phyloP scores from a whole-genome alignment of 2,113 vertebrate species.

The cat (Felis catus) region F.catus_Fca126_mat1.0 CM031412.1:145770501-145771000 shows the following conservation, averaged over 20 bases:
- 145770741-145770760: not conserved
- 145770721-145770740: not conserved
- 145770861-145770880: not conserved
- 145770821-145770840: fast-evolving
- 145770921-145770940: not conserved
- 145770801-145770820: not conserved
- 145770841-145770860: not conserved
- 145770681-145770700: not conserved
- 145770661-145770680: not conserved
- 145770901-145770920: not conserved
- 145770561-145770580: not conserved
- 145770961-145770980: not conserved
- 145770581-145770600: not conserved
- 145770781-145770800: not conserved
- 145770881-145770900: not conserved
- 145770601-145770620: not conserved
- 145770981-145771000: not conserved
- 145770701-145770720: not conserved
- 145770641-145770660: not conserved
- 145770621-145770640: not conserved
- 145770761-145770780: not conserved
- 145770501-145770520: not conserved
- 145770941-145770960: not conserved
- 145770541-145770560: not conserved
- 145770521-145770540: not conserved